These are phyloP conservation scores for Brachionus asplanchnoidis DNA, from an alignment of 1,140 invertebrate genomes.

Conservation along the genomic window DNA sequence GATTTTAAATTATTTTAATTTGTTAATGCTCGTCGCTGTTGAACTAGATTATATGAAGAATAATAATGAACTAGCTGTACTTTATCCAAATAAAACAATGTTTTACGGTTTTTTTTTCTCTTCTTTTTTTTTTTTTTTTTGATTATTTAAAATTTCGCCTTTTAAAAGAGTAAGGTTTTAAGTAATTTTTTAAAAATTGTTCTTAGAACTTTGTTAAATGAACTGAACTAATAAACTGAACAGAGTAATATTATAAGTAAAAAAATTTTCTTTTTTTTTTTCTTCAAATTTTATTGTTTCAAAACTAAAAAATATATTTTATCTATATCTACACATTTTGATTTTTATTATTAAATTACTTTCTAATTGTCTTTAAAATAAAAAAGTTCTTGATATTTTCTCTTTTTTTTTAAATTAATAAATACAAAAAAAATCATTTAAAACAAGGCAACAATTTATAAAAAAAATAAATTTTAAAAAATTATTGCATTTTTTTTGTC, in stretches of 20 bases:
- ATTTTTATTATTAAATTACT: not conserved
- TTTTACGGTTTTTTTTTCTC: not conserved
- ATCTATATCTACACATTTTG: not conserved
- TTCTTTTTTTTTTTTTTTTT: not conserved
- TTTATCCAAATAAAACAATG: not conserved
- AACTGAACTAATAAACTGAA: not conserved
- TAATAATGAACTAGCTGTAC: not conserved
- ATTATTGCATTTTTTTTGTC: not conserved
- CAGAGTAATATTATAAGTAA: not conserved
- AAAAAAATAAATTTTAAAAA: not conserved
- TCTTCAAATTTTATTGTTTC: not conserved
- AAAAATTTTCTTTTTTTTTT: not conserved
- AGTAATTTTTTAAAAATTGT: not conserved
- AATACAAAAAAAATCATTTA: not conserved
- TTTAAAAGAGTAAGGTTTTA: not conserved
- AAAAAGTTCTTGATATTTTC: not conserved
- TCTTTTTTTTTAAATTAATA: not conserved
- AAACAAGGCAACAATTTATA: not conserved
- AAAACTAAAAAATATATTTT: not conserved
- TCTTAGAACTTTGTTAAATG: not conserved
- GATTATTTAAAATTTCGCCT: not conserved
- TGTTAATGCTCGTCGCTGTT: not conserved
- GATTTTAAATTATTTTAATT: slow-evolving; percentile 7
- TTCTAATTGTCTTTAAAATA: slow-evolving; percentile 1
- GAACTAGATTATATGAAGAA: not conserved